Evolutionary conservation across 2,888 invertebrate genomes (phyloP), one percentile per base, ranked within the genome.

Genomic region (Argynnis bischoffii): DNA sequence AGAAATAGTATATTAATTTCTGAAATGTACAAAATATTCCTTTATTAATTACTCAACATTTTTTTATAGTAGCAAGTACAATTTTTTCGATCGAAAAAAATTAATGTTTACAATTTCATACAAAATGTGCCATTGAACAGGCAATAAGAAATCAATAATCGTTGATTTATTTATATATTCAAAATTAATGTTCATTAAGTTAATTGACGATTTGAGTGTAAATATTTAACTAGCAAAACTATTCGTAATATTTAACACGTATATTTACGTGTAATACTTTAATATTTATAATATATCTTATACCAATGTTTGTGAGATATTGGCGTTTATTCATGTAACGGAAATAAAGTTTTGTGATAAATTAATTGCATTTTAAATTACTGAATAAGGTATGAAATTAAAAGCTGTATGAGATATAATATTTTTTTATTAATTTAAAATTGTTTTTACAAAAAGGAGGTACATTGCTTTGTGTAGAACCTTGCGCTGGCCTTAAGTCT

Each of bases 41-140:
- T 83, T 80, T 71, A 63, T 57, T 67, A 56, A 60, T 53, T 66
- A 65, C 63, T 71, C 64, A 65, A 41, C 53, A 50, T 70, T 60
- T 54, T 63, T 63, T 67, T 47, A 59, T 48, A 60, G 64, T 63
- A 70, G 64, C 67, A 59, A 73, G 72, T 72, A 75, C 70, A 72
- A 74, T 63, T 63, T 67, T 60, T 69, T 65, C 59, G 59, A 59
- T 3, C 51, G 31, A 48, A 59, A 56, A 14, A 56, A 1, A 2
- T 1, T 51, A 53, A 59, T 53, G 54, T 51, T 59, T 59, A 59
- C 59, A 48, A 59, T 31, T 59, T 47, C 48, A 48, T 69, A 66
- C 68, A 82, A 80, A 78, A 87, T 86, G 90, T 91, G 90, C 90
- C 90, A 90, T 90, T 80, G 76, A 74, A 84, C 79, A 82, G 90